A percentile compares a stretch with the other conserved stretches of the same genome.
Evolutionary conservation across 2,797 vertebrate genomes (phyloP).

Genomic region (Anguilla anguilla): DNA sequence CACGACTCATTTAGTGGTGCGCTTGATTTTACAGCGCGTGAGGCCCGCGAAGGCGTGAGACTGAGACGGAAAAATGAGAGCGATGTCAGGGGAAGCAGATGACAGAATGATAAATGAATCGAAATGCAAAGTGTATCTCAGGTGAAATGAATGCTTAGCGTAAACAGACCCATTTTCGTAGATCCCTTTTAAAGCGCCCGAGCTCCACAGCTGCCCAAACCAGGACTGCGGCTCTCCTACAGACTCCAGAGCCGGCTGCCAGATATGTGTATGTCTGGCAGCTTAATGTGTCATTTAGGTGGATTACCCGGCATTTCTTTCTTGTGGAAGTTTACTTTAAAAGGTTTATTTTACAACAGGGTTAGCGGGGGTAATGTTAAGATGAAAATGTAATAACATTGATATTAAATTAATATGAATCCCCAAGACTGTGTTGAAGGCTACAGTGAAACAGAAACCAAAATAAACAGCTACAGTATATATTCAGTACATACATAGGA

Average conservation of each 20-base stretch:
- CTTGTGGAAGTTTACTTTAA: slow-evolving; percentile 2
- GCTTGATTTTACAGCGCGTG: slow-evolving; percentile 33
- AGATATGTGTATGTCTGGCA: neutral
- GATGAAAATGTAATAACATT: slow-evolving; percentile 9
- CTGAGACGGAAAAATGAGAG: neutral
- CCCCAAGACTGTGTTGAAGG: neutral
- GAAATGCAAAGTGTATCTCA: neutral
- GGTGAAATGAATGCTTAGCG: neutral
- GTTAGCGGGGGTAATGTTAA: neutral
- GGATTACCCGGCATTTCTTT: neutral
- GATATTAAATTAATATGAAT: neutral
- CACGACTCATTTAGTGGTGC: slow-evolving; percentile 45
- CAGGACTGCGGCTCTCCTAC: neutral
- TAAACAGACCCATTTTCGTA: neutral
- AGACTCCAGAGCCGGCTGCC: neutral
- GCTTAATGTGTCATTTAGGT: neutral
- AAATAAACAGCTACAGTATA: neutral
- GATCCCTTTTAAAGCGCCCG: neutral
- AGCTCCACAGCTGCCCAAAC: neutral
- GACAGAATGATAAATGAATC: neutral
- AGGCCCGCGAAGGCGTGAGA: slow-evolving; percentile 22
- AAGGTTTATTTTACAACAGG: neutral
- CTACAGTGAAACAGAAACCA: neutral
- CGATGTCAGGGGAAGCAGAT: neutral
- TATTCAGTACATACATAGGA: neutral